Conservation (phyloP, 2,797 vertebrate species). For the Phrynocephalus vlangalii region DNA sequence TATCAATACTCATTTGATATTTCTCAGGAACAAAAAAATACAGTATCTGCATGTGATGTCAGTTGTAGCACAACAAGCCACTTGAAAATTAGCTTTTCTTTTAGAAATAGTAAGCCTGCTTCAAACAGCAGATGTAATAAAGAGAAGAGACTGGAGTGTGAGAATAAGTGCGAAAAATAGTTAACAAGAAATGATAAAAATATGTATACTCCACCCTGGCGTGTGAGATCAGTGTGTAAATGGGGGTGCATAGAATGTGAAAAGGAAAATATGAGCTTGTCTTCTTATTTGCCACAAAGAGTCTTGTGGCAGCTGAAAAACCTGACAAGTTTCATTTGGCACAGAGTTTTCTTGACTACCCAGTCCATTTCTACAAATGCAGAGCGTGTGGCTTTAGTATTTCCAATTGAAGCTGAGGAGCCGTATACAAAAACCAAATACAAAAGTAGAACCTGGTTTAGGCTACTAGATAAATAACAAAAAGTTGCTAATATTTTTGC, state of each 20-base stretch:
- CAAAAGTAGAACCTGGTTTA: no score
- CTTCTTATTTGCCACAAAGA: no score
- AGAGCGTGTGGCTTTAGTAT: no score
- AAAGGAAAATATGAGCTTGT: neutral
- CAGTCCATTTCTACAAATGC: no score
- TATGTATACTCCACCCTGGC: neutral
- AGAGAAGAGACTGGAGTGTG: neutral
- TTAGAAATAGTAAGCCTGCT: neutral
- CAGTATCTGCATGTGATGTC: neutral
- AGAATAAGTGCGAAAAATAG: neutral
- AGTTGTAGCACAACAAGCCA: neutral
- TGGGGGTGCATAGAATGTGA: no score
- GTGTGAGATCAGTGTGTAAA: neutral
- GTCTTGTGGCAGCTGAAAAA: no score
- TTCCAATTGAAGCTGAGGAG: no score
- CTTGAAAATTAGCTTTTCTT: neutral
- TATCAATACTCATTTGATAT: neutral
- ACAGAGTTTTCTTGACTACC: no score
- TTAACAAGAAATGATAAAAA: neutral
- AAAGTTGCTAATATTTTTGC: no score
- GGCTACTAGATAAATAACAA: no score
- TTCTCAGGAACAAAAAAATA: conserved; percentile 3
- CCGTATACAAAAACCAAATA: no score
- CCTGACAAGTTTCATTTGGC: no score
- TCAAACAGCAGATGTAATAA: neutral